phyloP scores from a whole-genome alignment of 2,113 vertebrate species.

The Chamaetylas fuelleborni region DNA sequence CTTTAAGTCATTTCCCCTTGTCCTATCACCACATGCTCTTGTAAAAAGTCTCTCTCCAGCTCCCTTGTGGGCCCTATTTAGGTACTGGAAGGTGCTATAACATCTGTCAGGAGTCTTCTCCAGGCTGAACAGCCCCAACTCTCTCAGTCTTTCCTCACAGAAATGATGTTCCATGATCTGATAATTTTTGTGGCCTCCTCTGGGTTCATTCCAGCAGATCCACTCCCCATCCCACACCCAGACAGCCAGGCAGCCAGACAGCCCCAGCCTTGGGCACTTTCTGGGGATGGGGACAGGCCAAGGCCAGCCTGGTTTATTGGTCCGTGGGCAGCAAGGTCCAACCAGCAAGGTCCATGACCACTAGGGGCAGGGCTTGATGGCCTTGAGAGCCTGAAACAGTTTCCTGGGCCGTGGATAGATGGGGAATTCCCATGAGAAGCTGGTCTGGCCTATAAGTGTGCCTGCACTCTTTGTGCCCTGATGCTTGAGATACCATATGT shows the following conservation, averaged over 20 bases:
- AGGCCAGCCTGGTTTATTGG: neutral
- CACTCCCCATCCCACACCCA: too few species aligned
- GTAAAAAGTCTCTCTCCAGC: neutral
- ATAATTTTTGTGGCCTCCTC: neutral
- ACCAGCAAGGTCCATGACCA: neutral
- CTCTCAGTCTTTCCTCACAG: neutral
- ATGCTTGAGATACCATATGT: neutral
- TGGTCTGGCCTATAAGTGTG: neutral
- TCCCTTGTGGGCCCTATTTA: neutral
- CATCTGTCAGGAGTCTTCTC: neutral
- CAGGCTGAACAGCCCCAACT: neutral
- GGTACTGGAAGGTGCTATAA: neutral
- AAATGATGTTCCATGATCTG: neutral
- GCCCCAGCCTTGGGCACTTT: neutral
- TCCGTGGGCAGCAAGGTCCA: neutral
- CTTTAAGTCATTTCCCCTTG: neutral
- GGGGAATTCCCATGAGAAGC: neutral
- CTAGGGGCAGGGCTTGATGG: neutral
- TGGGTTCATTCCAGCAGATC: neutral
- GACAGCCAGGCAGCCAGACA: accelerated
- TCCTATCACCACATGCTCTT: neutral
- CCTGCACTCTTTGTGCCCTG: neutral
- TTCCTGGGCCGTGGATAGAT: neutral
- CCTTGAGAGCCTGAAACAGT: accelerated
- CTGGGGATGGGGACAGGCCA: neutral